A percentile compares a stretch with the other conserved stretches of the same genome.
Evolutionary conservation across 2,113 vertebrate species (phyloP).

Genomic region (Phylloscopus trochilus): DNA sequence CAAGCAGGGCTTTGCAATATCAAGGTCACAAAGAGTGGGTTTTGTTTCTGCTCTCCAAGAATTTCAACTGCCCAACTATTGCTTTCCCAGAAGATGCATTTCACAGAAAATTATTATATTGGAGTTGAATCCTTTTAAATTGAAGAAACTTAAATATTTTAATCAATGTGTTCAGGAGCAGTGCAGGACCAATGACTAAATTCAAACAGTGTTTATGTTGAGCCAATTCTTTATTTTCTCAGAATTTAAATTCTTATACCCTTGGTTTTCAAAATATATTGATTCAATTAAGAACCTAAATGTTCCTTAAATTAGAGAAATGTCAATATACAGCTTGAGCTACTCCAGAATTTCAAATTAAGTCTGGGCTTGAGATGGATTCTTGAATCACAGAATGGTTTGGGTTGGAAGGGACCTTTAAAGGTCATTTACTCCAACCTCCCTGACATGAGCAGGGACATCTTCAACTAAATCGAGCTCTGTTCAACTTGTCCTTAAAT

Average conservation of each 20-base stretch:
- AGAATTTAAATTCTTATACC: not conserved
- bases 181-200: not conserved
- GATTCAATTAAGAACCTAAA: not conserved
- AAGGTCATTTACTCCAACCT: not conserved
- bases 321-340: not conserved
- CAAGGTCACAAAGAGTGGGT: not conserved
- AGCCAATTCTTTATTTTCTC: not conserved
- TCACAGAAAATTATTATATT: not conserved
- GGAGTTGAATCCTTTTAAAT: not conserved
- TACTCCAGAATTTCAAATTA: not conserved
- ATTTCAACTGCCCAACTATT: not conserved
- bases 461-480: not conserved
- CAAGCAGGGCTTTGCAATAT: not conserved
- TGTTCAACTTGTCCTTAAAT: not conserved
- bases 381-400: not conserved
- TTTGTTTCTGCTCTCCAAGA: conserved; percentile 6
- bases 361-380: not conserved
- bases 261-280: not conserved
- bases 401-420: not conserved
- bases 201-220: not conserved
- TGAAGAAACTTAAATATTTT: not conserved
- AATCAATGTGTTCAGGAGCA: not conserved
- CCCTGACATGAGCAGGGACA: not conserved
- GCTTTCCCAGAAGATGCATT: conserved; percentile 12
- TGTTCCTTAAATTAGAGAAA: not conserved